Evolutionary conservation across 2,888 invertebrate species (phyloP).

Genomic region (Noctua pronuba): DNA sequence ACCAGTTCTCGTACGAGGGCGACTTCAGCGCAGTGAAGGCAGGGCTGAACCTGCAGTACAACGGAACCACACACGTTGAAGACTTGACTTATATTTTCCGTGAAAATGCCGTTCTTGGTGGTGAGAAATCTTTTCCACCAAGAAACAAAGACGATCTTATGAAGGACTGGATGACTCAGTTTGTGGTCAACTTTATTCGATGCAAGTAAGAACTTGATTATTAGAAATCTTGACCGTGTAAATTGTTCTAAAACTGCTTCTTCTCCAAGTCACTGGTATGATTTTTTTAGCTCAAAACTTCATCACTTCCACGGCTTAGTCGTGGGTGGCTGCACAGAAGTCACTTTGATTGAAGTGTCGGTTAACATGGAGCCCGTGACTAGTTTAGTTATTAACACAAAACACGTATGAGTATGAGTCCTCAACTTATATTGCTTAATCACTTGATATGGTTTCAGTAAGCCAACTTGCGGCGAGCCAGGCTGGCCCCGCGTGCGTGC

Average conservation of each 20-base stretch:
- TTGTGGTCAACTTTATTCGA: constrained; percentile 60
- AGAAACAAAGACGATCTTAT: constrained; percentile 59
- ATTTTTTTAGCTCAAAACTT: neutral
- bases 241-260: neutral
- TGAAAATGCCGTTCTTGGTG: constrained; percentile 63
- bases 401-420: neutral
- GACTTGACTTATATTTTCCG: constrained; percentile 85
- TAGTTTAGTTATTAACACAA: neutral
- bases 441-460: constrained; percentile 36
- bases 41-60: constrained; percentile 68
- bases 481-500: constrained; percentile 32
- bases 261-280: neutral
- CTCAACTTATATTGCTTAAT: neutral
- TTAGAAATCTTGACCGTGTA: neutral
- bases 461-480: constrained; percentile 37
- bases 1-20: constrained; percentile 85
- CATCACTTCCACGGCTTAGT: neutral
- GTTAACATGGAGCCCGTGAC: neutral
- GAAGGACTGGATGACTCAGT: constrained; percentile 62
- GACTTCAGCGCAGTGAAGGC: constrained; percentile 80
- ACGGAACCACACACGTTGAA: constrained; percentile 83
- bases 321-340: neutral
- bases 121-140: constrained; percentile 43
- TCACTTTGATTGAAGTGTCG: neutral
- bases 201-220: constrained; percentile 47